Evolutionary conservation across 2,113 vertebrate genomes (phyloP), one percentile per base, ranked within the genome.

Genomic region (Corythornis vintsioides): DNA sequence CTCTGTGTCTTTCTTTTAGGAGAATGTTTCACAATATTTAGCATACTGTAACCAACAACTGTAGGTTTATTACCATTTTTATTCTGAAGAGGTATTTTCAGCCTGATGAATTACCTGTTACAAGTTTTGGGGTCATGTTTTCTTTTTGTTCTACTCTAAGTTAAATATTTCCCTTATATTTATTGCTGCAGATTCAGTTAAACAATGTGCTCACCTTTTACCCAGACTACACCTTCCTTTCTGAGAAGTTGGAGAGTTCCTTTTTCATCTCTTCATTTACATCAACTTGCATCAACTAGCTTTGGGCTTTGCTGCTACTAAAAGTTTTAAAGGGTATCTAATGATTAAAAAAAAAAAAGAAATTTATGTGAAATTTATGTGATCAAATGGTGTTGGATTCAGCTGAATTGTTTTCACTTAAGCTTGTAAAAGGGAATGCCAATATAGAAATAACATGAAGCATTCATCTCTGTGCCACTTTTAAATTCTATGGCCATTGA

Each of bases 391-490:
- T 48, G 29, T 76, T 90, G 65, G 91, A 95, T 93, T 80, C 87
- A 84, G 79, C 60, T 94, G 91, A 94, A 82, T 71, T 95, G 66
- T 47, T 96, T 95, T 93, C 93, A 92, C 83, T 93, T 95, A 42
- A 38, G 66, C 55, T 88, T 96, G 74, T 65, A 74, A 90, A 66
- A 91, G 66, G 29, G 65, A 89, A 89, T 56, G 64, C 53, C 71
- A 75, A 91, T 96, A 70, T 12, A 60, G 91, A 83, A 90, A 31
- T 89, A 93, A 64, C 47, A 77, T 31, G 21, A 66, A 74, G 83
- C 73, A 66, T 78, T 89, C 79, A 88, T 76, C 86, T 80, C 43
- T 67, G 73, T 50, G 86, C 73, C 72, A 69, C 63, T 94, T 90
- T 88, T 55, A 69, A 93, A 84, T 94, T 94, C 94, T 65, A 89